These are phyloP conservation scores for Porites lobata DNA, from an alignment of 92 coral and sea anemone species.

Conservation along the genomic window DNA sequence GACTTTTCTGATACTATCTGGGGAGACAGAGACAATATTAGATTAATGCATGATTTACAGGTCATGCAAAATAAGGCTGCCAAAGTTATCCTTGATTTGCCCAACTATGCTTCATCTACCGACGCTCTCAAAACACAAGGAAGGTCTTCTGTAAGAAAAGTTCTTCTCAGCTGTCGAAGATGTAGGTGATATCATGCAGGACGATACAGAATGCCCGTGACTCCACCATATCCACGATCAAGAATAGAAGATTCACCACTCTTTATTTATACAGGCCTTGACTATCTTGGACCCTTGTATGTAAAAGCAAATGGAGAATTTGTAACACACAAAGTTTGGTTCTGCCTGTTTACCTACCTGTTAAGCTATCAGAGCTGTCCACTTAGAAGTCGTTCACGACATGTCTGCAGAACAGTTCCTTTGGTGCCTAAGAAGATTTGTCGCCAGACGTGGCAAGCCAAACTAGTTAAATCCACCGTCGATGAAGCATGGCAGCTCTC, in stretches of 20 bases:
- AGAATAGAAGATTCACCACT: constrained; percentile 56
- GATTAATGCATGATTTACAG: no score
- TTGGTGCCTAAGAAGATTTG: constrained; percentile 33
- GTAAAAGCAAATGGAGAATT: not conserved
- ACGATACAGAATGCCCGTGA: constrained; percentile 50
- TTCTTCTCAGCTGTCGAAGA: constrained; percentile 40
- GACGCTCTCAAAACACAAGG: constrained; percentile 25
- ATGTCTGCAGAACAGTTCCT: constrained; percentile 42
- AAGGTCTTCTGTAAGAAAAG: constrained; percentile 55
- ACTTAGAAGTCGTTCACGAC: constrained; percentile 19
- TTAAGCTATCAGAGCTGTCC: constrained; percentile 19
- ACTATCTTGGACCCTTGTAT: constrained; percentile 46
- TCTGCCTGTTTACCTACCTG: constrained; percentile 51
- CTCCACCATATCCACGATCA: constrained; percentile 60
- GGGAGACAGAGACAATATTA: no score
- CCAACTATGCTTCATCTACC: no score
- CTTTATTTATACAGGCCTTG: constrained; percentile 55
- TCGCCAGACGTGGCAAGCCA: constrained; percentile 39
- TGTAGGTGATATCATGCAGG: constrained; percentile 57
- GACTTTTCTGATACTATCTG: no score
- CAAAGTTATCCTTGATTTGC: no score
- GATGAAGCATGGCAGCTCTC: constrained; percentile 33
- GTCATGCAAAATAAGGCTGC: no score
- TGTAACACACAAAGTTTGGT: constrained; percentile 41
- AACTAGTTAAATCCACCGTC: constrained; percentile 6